Conservation (phyloP, 2,113 vertebrate genomes). For the Odocoileus hemionus region DNA sequence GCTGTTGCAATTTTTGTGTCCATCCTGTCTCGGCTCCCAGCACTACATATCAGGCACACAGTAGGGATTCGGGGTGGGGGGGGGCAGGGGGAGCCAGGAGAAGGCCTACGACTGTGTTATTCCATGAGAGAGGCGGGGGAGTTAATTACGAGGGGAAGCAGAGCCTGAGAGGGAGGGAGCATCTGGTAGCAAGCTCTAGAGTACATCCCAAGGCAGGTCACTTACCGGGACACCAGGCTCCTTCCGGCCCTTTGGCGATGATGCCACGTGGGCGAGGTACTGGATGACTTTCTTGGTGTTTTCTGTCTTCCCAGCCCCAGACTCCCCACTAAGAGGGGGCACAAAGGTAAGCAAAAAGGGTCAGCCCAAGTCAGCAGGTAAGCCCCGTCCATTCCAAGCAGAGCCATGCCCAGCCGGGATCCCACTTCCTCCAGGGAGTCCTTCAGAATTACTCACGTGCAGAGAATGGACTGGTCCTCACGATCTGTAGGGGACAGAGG, state of each 20-base stretch:
- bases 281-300: conserved; percentile 97
- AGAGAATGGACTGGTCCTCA: conserved; percentile 93
- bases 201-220: background rate
- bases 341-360: background rate
- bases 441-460: conserved; percentile 87
- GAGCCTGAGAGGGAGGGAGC: background rate
- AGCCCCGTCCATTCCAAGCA: background rate
- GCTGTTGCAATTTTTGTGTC: background rate
- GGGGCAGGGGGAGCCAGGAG: background rate
- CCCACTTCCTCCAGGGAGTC: conserved; percentile 1
- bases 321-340: conserved; percentile 85
- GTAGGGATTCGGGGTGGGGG: background rate
- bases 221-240: conserved; percentile 82
- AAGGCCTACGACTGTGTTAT: background rate
- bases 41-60: too few relatives aligned
- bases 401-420: background rate
- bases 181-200: background rate
- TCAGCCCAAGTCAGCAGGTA: background rate
- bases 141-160: background rate
- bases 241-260: conserved; percentile 86
- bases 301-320: conserved; percentile 93
- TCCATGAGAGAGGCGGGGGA: background rate
- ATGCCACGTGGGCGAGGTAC: conserved; percentile 92
- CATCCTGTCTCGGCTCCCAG: background rate
- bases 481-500: conserved; percentile 82